Percentiles rank a stretch among this genome's conserved stretches.
Evolutionary conservation across 2,113 vertebrate genomes (phyloP).

Genomic region (Ciconia maguari): DNA sequence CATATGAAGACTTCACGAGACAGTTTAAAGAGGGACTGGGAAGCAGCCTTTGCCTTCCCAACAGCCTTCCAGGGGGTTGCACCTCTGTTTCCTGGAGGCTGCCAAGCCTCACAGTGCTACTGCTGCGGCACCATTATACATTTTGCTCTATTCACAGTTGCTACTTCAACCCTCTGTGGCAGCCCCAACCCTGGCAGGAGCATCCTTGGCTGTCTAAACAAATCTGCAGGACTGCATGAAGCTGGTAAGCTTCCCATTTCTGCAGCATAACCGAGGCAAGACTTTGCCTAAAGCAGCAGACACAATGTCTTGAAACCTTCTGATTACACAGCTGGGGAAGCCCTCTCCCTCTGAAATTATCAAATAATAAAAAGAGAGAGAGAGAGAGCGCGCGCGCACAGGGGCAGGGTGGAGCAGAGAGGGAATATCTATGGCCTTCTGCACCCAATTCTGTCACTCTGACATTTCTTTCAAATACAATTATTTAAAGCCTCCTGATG

Average conservation of each 20-base stretch:
- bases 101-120: background rate
- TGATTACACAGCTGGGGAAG: background rate
- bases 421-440: slow-evolving; percentile 26
- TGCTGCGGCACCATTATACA: accelerated
- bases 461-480: slow-evolving; percentile 64
- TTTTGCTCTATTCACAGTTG: background rate
- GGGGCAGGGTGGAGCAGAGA: background rate
- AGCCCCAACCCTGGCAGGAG: background rate
- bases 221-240: background rate
- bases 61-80: background rate
- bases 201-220: background rate
- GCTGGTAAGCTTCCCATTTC: background rate
- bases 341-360: slow-evolving; percentile 20
- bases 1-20: accelerated
- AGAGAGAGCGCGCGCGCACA: background rate
- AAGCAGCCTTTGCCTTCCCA: background rate
- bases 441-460: slow-evolving; percentile 34
- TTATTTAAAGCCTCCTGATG: slow-evolving; percentile 64
- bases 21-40: background rate
- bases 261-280: background rate
- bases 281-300: background rate
- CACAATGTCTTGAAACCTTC: background rate
- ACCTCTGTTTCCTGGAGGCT: background rate
- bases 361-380: slow-evolving; percentile 16
- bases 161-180: background rate